Conservation (phyloP, 2,113 vertebrate species). For the Aix galericulata region DNA sequence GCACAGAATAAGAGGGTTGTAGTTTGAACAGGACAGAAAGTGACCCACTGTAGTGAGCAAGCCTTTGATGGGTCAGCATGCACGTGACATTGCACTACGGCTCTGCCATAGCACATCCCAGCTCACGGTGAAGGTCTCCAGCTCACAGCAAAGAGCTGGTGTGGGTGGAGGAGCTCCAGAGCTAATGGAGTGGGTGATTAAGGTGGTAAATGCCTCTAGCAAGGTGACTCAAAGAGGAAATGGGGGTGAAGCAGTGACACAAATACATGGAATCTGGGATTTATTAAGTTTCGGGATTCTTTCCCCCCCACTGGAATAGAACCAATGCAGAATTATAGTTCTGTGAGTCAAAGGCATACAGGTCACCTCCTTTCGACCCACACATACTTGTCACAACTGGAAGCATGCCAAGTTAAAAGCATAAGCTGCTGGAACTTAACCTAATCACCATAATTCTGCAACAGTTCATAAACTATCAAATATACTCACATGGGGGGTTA, state of each 20-base stretch:
- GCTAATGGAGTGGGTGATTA: background rate
- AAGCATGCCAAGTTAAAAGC: background rate
- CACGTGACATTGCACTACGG: background rate
- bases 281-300: background rate
- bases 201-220: background rate
- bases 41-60: background rate
- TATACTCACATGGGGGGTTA: background rate
- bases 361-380: background rate
- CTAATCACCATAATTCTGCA: constrained; percentile 29
- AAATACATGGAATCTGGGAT: background rate
- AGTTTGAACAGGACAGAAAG: background rate
- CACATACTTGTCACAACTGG: background rate
- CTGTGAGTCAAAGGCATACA: background rate
- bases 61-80: background rate
- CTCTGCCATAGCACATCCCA: background rate
- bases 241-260: background rate
- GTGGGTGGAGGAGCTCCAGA: background rate
- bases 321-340: background rate
- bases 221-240: background rate
- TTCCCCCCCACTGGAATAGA: background rate
- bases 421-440: background rate
- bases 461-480: background rate
- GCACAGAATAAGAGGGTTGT: background rate
- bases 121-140: background rate
- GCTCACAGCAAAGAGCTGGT: background rate